phyloP scores from a whole-genome alignment of 2,113 vertebrate species.

The Zootoca vivipara region DNA sequence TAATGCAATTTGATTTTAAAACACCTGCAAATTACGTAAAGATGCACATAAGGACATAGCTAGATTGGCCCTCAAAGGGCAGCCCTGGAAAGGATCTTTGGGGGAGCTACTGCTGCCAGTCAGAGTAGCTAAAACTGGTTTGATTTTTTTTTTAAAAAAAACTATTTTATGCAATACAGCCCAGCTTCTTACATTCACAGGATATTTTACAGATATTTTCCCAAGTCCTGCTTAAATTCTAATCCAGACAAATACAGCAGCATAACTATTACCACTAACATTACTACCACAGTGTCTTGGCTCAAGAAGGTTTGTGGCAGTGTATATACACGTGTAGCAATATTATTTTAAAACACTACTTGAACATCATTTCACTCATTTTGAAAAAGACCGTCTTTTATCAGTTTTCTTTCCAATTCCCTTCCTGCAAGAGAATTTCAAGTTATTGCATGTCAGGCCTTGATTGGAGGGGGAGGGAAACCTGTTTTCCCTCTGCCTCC shows the following conservation, averaged over 20 bases:
- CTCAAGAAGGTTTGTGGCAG: background rate
- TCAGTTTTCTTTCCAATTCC: background rate
- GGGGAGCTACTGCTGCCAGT: too few species aligned
- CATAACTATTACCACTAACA: background rate
- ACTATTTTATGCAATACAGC: too few species aligned
- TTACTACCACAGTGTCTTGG: background rate
- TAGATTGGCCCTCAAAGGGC: too few species aligned
- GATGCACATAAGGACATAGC: too few species aligned
- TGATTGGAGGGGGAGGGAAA: background rate
- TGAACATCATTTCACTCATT: background rate
- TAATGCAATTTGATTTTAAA: too few species aligned
- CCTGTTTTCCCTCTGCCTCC: background rate
- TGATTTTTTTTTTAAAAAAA: too few species aligned
- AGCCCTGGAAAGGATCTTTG: too few species aligned
- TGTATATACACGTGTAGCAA: background rate
- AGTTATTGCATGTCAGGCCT: background rate
- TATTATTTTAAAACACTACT: background rate
- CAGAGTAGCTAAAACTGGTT: too few species aligned
- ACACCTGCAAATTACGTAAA: too few species aligned
- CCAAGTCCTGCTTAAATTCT: too few species aligned
- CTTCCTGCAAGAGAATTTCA: background rate
- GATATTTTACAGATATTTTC: too few species aligned
- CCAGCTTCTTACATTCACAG: too few species aligned
- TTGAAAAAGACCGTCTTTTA: background rate
- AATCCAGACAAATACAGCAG: background rate